A percentile compares a stretch with the other conserved stretches of the same genome.
Conservation (phyloP, 2,797 vertebrate species). For the Thaleichthys pacificus region DNA sequence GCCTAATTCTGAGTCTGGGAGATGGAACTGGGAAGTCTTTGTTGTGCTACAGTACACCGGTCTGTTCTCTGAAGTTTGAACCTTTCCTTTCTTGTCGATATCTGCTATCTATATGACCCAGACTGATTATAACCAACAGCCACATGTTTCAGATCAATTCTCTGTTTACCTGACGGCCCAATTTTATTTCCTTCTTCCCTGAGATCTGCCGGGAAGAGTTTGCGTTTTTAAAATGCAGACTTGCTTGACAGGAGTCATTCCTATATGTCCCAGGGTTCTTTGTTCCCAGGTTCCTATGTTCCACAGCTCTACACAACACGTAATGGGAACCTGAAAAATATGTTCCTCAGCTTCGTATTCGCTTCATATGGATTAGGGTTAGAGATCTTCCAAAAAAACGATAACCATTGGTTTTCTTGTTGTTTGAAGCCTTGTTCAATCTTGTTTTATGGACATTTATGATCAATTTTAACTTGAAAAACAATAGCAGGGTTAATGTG, state of each 20-base stretch:
- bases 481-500: no score
- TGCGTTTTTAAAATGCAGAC: no score
- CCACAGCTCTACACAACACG: no score
- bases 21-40: not conserved
- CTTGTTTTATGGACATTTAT: not conserved
- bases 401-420: no score
- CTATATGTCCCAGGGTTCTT: no score
- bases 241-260: no score
- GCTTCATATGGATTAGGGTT: no score
- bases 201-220: no score
- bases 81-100: not conserved
- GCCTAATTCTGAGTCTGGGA: not conserved
- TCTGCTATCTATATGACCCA: not conserved
- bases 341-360: not conserved
- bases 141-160: not conserved
- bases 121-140: not conserved
- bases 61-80: conserved; percentile 7
- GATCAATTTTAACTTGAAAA: no score
- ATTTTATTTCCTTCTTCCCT: not conserved
- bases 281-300: no score
- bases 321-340: no score
- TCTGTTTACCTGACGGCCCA: not conserved
- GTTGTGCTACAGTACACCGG: not conserved
- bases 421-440: not conserved
- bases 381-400: not conserved